Evolutionary conservation across 2,113 vertebrate species (phyloP).

Genomic region (Gambusia holbrooki): DNA sequence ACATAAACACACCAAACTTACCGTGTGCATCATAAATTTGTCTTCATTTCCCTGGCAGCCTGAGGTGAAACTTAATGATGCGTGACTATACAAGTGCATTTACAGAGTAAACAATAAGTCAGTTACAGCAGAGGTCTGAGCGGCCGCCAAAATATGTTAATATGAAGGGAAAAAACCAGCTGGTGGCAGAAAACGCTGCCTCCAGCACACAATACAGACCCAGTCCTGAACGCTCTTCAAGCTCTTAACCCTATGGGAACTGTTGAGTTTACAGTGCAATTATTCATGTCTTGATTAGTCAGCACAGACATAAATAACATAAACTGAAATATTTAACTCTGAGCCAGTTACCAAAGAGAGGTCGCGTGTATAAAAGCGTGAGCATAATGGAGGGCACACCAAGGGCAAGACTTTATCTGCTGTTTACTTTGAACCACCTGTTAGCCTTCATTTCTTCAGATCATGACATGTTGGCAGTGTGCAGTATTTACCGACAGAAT

Average conservation of each 20-base stretch:
- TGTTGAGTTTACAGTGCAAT: constrained; percentile 42
- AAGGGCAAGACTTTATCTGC: constrained; percentile 45
- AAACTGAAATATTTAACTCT: constrained; percentile 20
- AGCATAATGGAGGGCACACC: neutral
- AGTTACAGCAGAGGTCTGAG: constrained; percentile 36
- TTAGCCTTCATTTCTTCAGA: constrained; percentile 53
- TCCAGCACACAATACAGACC: constrained; percentile 21
- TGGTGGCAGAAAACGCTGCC: constrained; percentile 16
- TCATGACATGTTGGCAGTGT: constrained; percentile 20
- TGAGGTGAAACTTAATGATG: constrained; percentile 59
- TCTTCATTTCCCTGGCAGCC: constrained; percentile 54
- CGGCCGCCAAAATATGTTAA: constrained; percentile 27
- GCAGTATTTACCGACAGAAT: constrained; percentile 1
- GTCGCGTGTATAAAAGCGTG: constrained; percentile 3
- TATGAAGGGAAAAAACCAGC: constrained; percentile 29
- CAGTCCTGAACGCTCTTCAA: neutral
- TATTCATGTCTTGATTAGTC: constrained; percentile 41
- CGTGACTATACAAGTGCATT: constrained; percentile 32
- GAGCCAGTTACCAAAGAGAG: constrained; percentile 2
- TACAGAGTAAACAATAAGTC: constrained; percentile 45
- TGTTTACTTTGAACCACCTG: constrained; percentile 63
- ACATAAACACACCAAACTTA: constrained; percentile 27
- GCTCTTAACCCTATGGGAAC: constrained; percentile 28
- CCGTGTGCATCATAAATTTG: constrained; percentile 37
- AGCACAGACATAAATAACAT: constrained; percentile 29